phyloP scores from a whole-genome alignment of 1,140 invertebrate species.

The Drosophila ficusphila region DNA sequence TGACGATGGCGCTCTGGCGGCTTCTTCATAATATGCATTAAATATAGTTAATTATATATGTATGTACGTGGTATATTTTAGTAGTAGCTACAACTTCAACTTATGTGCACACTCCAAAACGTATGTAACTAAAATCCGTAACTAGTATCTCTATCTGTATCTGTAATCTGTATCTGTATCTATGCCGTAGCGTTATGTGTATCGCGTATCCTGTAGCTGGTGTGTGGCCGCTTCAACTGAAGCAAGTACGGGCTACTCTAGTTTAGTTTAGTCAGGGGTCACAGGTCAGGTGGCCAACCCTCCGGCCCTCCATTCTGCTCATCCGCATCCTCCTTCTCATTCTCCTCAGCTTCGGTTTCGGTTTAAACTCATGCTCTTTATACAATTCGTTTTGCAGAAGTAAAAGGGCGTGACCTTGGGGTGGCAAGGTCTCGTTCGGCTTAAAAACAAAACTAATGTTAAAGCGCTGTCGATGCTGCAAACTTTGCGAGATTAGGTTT shows the following conservation, averaged over 20 bases:
- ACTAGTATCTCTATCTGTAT: constrained; percentile 61
- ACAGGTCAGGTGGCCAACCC: neutral
- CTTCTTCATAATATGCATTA: constrained; percentile 57
- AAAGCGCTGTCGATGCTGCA: constrained; percentile 69
- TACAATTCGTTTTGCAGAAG: constrained; percentile 41
- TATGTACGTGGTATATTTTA: constrained; percentile 51
- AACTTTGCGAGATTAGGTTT: constrained; percentile 77
- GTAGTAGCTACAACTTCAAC: constrained; percentile 79
- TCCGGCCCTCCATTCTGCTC: neutral
- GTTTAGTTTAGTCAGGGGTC: constrained; percentile 22
- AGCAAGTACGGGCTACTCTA: constrained; percentile 5
- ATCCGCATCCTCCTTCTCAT: neutral
- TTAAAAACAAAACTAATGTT: constrained; percentile 59
- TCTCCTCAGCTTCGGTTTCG: neutral
- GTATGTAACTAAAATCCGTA: constrained; percentile 63
- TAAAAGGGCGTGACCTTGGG: constrained; percentile 33
- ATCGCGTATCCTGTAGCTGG: constrained; percentile 50
- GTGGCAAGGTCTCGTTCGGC: constrained; percentile 26
- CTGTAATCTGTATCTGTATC: constrained; percentile 49
- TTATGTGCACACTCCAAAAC: constrained; percentile 68
- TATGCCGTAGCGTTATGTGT: constrained; percentile 27
- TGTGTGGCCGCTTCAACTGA: constrained; percentile 22
- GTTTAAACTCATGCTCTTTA: constrained; percentile 8
- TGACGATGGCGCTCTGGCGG: constrained; percentile 78
- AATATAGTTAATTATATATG: constrained; percentile 54